Percentiles rank a stretch among this genome's conserved stretches.
Evolutionary conservation across 2,797 vertebrate species (phyloP).

Genomic region (Sebastes oblongus): DNA sequence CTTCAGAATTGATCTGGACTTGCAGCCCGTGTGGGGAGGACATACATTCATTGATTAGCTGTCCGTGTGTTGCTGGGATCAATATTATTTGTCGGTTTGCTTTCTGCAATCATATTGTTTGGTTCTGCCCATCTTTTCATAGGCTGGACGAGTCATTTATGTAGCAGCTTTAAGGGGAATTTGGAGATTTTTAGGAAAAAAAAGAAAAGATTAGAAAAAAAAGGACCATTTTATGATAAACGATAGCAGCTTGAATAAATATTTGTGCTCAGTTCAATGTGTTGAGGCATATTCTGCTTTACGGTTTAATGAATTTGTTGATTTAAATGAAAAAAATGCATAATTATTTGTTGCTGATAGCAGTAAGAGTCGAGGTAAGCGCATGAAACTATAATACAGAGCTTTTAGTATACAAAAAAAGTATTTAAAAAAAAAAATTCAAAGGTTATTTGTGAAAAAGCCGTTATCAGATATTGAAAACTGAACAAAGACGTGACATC

Average conservation of each 20-base stretch:
- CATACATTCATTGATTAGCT: slow-evolving; percentile 82
- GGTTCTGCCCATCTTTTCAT: slow-evolving; percentile 67
- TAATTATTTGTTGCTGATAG: background rate
- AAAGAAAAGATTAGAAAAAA: background rate
- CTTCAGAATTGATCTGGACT: slow-evolving; percentile 79
- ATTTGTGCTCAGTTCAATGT: background rate
- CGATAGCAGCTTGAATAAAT: background rate
- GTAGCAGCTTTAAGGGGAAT: slow-evolving; percentile 22
- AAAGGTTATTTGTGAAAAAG: background rate
- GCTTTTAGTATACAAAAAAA: background rate
- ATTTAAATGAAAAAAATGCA: background rate
- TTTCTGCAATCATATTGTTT: slow-evolving; percentile 81
- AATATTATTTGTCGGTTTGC: slow-evolving; percentile 82
- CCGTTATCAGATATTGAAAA: background rate
- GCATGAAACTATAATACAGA: background rate
- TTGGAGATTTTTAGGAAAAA: background rate
- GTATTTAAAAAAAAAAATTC: background rate
- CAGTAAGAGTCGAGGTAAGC: background rate
- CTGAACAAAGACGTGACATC: background rate
- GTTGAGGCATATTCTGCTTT: background rate
- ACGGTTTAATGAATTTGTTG: background rate
- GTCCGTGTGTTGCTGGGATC: slow-evolving; percentile 77
- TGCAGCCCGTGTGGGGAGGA: slow-evolving; percentile 72
- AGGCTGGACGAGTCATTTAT: slow-evolving; percentile 70
- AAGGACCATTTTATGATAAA: background rate